Conservation (phyloP, 2,888 invertebrate genomes). For the Lissocephala sabroskyi region DNA sequence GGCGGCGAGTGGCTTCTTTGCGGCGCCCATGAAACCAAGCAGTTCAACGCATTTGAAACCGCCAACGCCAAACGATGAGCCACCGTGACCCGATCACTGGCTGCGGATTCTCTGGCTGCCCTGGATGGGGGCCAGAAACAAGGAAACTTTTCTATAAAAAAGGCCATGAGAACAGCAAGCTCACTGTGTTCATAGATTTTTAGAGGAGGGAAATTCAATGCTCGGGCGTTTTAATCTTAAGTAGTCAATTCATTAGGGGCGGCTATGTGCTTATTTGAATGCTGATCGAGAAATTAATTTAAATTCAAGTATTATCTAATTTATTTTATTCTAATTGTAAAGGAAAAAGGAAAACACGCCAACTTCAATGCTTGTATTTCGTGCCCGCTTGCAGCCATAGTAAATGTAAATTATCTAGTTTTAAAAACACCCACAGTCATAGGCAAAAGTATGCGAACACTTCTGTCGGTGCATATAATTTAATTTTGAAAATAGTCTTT, state of each 20-base stretch:
- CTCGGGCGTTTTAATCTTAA: slow-evolving; percentile 29
- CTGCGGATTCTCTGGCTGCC: slow-evolving; percentile 5
- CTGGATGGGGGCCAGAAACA: slow-evolving; percentile 20
- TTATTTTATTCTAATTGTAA: too few species aligned
- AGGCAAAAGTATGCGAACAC: too few species aligned
- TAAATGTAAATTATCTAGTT: too few species aligned
- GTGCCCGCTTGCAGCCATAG: too few species aligned
- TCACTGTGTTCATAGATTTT: slow-evolving; percentile 60
- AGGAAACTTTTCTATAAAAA: slow-evolving; percentile 58
- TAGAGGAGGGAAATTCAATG: slow-evolving; percentile 21
- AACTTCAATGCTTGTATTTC: too few species aligned
- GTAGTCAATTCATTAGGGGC: slow-evolving; percentile 56
- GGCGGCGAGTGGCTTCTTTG: slow-evolving; percentile 46
- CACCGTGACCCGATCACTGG: slow-evolving; percentile 52
- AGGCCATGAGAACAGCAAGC: slow-evolving; percentile 42
- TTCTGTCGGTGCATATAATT: too few species aligned
- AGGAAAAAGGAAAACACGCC: too few species aligned
- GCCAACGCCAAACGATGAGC: slow-evolving; percentile 61
- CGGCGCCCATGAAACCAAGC: slow-evolving; percentile 32
- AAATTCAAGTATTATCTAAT: too few species aligned
- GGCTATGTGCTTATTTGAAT: too few species aligned
- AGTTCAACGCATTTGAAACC: slow-evolving; percentile 34
- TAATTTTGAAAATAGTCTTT: too few species aligned
- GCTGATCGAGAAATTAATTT: too few species aligned
- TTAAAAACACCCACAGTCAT: too few species aligned